Base-by-base conservation (phyloP, 92 coral and sea anemone species). In the Porites rus region DNA sequence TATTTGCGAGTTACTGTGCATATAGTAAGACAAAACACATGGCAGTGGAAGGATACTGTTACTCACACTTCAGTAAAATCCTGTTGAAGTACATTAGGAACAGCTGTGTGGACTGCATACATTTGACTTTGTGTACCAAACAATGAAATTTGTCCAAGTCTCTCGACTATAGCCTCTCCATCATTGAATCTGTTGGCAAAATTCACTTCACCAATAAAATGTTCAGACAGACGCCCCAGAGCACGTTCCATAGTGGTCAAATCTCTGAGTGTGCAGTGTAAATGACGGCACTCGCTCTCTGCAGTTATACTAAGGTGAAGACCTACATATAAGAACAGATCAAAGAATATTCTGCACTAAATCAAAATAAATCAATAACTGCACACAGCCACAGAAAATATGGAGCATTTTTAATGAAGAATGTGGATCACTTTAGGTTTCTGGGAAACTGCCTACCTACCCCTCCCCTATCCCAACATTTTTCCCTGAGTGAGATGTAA, bases 21-120 rank as follows among this genome's bases (percentile, higher is more conserved):
- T 38, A 38, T 38, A 38, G 46, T 6, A 13, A 1, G 43, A 10
- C 59, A 28, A 52, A 17, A 72, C 18, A 72, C 52, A 10, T 25
- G 18, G 14, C 7, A 72, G 14, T 25, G 18, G 14, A 25, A 72
- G 14, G 19, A 1, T 25, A 31, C 76, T 50, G 19, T 31, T 18
- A 88, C 99, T 97, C 91, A 97, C 99, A 95, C 99, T 90, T 97
- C 99, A 78, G 90, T 90, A 46, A 97, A 90, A 76, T 97, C 99
- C 7, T 89, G 95, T 13, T 81, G 86, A 28, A 97, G 93, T 52
- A 93, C 90, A 8, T 82, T 83, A 21, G 96, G 94, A 31, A 93
- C 74, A 12, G 95, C 88, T 6, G 92, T 88, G 65, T 93, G 93
- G 18, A 89, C 83, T 58, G 88, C 66, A 59, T 89, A 95, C 19